Evolutionary conservation across 2,113 vertebrate genomes (phyloP).

Genomic region (Eulemur rufifrons): DNA sequence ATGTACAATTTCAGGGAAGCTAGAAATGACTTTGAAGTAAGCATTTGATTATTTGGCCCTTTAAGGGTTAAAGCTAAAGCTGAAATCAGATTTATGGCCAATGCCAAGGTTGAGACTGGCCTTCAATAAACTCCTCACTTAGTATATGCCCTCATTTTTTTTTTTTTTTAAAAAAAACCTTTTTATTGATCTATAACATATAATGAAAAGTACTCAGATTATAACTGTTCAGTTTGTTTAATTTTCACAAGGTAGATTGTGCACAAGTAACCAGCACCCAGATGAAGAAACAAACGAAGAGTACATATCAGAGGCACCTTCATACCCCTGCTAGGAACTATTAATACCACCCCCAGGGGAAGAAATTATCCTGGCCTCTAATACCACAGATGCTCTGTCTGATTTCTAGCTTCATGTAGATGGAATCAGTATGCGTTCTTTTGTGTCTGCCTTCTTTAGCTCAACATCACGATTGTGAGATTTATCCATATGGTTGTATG

Average conservation of each 20-base stretch:
- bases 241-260: neutral
- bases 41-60: neutral
- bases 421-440: neutral
- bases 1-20: neutral
- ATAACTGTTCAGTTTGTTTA: neutral
- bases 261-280: neutral
- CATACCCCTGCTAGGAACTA: neutral
- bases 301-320: neutral
- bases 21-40: neutral
- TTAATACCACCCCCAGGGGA: neutral
- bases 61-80: neutral
- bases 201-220: neutral
- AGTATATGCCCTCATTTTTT: neutral
- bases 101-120: neutral
- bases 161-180: neutral
- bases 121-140: neutral
- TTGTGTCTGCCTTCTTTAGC: neutral
- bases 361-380: neutral
- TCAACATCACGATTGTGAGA: neutral
- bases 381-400: neutral
- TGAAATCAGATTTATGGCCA: conserved; percentile 1
- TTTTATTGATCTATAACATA: neutral
- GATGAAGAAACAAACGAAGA: neutral
- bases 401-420: neutral
- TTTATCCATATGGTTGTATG: neutral